Evolutionary conservation across 2,888 invertebrate species (phyloP).

Genomic region (Polydrusus cervinus): DNA sequence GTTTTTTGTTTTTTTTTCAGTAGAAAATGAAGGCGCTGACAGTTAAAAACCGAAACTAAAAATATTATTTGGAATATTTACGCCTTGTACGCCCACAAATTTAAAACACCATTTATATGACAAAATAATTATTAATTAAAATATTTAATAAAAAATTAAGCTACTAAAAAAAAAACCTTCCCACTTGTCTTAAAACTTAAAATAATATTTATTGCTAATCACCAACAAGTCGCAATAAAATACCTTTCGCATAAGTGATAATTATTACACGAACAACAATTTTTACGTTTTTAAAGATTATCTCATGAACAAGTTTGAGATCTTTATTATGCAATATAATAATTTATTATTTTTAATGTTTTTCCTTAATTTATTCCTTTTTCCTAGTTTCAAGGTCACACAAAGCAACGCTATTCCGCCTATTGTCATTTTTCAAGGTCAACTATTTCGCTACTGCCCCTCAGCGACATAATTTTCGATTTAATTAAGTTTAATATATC

Average conservation of each 20-base stretch:
- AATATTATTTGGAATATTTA: too few relatives aligned
- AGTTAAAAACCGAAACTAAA: too few relatives aligned
- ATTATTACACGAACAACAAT: constrained; percentile 1
- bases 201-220: neutral
- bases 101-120: too few relatives aligned
- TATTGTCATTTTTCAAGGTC: constrained; percentile 48
- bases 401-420: constrained; percentile 8
- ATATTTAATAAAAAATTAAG: too few relatives aligned
- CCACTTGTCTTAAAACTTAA: too few relatives aligned
- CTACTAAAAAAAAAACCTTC: too few relatives aligned
- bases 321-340: neutral
- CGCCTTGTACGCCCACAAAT: too few relatives aligned
- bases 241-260: neutral
- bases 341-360: constrained; percentile 13
- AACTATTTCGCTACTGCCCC: constrained; percentile 31
- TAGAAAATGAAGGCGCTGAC: too few relatives aligned
- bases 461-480: constrained; percentile 4
- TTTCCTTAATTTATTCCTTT: constrained; percentile 26
- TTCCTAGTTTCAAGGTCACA: constrained; percentile 30
- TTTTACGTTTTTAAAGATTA: neutral
- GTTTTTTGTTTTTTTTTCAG: too few relatives aligned
- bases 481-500: neutral
- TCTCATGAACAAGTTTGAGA: constrained; percentile 16
- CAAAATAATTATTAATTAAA: too few relatives aligned
- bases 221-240: neutral